Evolutionary conservation across 2,797 vertebrate species (phyloP), one percentile per base, ranked within the genome.

Genomic region (Pangasius sanitwongsei): DNA sequence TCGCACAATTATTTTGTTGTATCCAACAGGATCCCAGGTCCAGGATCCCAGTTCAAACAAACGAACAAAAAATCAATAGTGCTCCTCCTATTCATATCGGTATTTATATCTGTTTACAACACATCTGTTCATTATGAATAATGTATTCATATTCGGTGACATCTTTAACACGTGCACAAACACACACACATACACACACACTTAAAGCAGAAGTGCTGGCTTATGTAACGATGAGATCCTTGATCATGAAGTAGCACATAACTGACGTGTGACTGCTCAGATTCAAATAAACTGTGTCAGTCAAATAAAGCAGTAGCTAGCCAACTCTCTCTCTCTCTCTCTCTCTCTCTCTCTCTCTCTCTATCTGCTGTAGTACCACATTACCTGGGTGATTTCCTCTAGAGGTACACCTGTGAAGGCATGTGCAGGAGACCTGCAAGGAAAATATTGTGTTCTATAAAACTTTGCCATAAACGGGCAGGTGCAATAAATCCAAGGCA

Each of bases 401-500:
- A 50, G 85, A 92, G 48, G 86, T 91, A 85, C 88, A 91, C 88
- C 89, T 75, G 89, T 65, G 87, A 85, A 84, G 72, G 65, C 75
- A 86, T 77, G 34, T 75, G 57, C 44, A 86, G 63, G 85, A 69
- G 82, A 86, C 87, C 85, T 88, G 57, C 83, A 87, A 90, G 89
- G 93, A 91, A 91, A 93, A 94, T 94, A 94, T 90, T 69, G 92
- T 34, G 48, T 95, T 92, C 93, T 89, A 94, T 94, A 95, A 95
- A 96, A 93, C 63, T 85, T 92, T 88, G 92, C 93, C 89, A 94
- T 95, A 95, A 96, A 95, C 57, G 67, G 89, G 61, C 91, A 89
- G 83, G 89, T 91, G 91, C 92, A 92, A 95, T 95, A 93, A 96
- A 96, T 95, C 93, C 91, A 91, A 83, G 88, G 90, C 89, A 92